Percentiles rank a stretch among this genome's conserved stretches.
Evolutionary conservation across 2,888 invertebrate genomes (phyloP).

Genomic region (Eustalomyia histrio): DNA sequence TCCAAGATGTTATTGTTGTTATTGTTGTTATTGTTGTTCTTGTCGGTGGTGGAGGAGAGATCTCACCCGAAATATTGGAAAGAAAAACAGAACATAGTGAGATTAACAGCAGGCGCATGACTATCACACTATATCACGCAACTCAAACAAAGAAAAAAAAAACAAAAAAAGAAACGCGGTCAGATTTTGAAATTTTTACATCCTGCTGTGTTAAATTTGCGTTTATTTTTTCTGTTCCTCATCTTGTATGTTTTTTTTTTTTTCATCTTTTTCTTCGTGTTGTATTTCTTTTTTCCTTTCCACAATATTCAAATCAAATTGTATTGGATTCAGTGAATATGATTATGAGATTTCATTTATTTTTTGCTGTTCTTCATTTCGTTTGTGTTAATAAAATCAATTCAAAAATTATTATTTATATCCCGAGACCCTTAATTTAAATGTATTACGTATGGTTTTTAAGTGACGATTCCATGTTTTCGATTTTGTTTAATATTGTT

Average conservation of each 20-base stretch:
- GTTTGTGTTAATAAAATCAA: constrained; percentile 63
- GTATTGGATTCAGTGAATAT: constrained; percentile 56
- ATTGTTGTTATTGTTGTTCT: constrained; percentile 40
- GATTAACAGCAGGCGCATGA: constrained; percentile 64
- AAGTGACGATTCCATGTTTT: constrained; percentile 66
- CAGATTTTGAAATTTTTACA: constrained; percentile 62
- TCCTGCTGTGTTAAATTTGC: constrained; percentile 69
- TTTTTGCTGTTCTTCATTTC: constrained; percentile 6
- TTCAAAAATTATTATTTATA: constrained; percentile 64
- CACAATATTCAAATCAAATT: constrained; percentile 46
- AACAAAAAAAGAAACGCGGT: constrained; percentile 50
- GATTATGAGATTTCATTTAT: constrained; percentile 29
- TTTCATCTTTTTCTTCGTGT: not conserved
- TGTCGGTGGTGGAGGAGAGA: constrained; percentile 23
- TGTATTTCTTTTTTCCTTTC: constrained; percentile 23
- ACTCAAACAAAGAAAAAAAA: constrained; percentile 41
- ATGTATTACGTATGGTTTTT: constrained; percentile 57
- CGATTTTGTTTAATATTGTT: constrained; percentile 45
- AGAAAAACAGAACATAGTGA: constrained; percentile 52
- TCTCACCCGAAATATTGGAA: constrained; percentile 14
- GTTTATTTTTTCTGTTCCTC: constrained; percentile 31
- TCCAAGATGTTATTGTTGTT: constrained; percentile 36
- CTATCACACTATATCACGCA: constrained; percentile 65
- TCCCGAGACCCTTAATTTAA: constrained; percentile 60
- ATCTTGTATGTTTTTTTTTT: too few relatives aligned